Percentiles rank a stretch among this genome's conserved stretches.
phyloP scores from a whole-genome alignment of 2,888 invertebrate genomes.

The Machimus rusticus region DNA sequence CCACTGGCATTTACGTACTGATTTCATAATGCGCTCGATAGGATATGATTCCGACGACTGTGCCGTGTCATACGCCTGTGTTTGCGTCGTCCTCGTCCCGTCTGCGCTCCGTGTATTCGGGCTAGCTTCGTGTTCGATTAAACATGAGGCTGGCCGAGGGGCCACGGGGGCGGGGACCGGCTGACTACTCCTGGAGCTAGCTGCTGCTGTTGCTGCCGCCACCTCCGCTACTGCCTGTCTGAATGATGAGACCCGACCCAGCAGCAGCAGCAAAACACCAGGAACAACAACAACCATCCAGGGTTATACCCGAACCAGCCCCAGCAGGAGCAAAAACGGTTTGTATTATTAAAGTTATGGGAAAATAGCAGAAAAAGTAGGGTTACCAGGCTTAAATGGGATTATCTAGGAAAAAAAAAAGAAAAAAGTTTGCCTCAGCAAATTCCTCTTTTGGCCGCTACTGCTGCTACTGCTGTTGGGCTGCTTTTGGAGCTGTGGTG shows the following conservation, averaged over 20 bases:
- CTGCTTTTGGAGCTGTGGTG: background rate
- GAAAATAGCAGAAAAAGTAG: slow-evolving; percentile 30
- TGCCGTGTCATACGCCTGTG: background rate
- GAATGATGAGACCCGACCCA: background rate
- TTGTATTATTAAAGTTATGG: slow-evolving; percentile 30
- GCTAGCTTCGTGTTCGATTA: slow-evolving; percentile 6
- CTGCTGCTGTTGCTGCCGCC: background rate
- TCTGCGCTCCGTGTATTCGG: background rate
- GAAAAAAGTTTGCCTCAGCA: background rate
- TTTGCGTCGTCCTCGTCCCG: background rate
- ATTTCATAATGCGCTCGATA: slow-evolving; percentile 24
- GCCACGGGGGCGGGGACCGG: background rate
- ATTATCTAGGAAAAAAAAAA: slow-evolving; percentile 2
- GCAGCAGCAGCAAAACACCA: background rate
- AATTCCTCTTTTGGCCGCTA: background rate
- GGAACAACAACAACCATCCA: background rate
- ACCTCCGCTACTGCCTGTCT: background rate
- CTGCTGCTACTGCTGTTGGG: background rate
- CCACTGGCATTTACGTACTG: slow-evolving; percentile 6
- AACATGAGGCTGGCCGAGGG: slow-evolving; percentile 6
- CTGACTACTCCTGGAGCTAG: background rate
- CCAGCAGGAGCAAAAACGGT: background rate
- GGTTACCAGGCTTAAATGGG: slow-evolving; percentile 31
- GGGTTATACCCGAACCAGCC: background rate
- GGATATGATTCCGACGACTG: slow-evolving; percentile 2